Conservation (phyloP, 2,888 invertebrate species). For the Strigamia maritima region DNA sequence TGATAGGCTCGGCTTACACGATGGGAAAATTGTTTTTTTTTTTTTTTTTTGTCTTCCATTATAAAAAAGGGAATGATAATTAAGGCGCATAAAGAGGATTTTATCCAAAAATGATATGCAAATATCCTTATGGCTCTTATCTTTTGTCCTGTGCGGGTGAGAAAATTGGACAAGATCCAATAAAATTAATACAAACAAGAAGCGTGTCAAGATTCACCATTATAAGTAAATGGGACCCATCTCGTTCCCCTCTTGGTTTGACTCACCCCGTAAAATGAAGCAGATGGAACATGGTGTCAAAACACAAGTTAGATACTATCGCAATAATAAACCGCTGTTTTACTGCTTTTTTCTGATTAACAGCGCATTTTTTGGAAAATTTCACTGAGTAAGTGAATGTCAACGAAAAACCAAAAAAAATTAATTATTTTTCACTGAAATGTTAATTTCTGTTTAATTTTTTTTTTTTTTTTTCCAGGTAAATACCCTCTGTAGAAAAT, state of each 20-base stretch:
- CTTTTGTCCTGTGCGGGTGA: not conserved
- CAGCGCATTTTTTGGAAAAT: no score
- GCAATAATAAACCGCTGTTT: no score
- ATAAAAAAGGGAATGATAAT: no score
- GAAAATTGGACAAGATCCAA: not conserved
- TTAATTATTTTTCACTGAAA: not conserved
- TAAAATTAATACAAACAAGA: not conserved
- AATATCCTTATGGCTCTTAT: not conserved
- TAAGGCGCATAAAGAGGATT: not conserved
- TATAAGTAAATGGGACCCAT: not conserved
- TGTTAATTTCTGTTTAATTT: not conserved
- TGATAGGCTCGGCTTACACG: not conserved
- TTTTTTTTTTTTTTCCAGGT: not conserved
- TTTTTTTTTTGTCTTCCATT: no score
- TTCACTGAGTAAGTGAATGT: no score
- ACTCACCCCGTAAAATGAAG: not conserved
- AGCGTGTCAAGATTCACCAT: not conserved
- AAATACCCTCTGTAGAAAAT: not conserved
- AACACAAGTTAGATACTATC: not conserved
- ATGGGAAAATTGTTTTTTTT: no score
- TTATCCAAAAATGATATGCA: not conserved
- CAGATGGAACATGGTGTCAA: not conserved
- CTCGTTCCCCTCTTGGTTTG: not conserved
- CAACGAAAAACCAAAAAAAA: no score
- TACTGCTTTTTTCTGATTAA: not conserved